Base-by-base conservation (phyloP, 2,113 vertebrate species). In the Sander vitreus region DNA sequence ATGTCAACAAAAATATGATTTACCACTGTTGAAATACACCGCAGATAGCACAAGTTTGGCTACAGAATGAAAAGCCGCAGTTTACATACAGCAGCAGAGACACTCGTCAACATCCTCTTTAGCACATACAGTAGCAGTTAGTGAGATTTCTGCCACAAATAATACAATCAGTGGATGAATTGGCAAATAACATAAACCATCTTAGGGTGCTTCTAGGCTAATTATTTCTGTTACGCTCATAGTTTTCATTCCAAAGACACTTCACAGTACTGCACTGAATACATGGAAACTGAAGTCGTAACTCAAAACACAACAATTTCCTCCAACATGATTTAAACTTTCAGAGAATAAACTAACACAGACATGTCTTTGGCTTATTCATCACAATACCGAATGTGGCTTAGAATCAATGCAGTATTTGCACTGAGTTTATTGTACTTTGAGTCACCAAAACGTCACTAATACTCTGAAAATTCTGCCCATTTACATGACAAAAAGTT, bases 361-460 rank as follows among this genome's bases (percentile, higher is more conserved):
- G 51, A 51, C 69, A 84, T 18, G n/a, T 90, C 83, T 93, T 91
- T 93, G 92, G 92, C 74, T 84, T 88, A 2, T 76, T 83, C 19
- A 27, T 81, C 23, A 71, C 65, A 84, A 72, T 51, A 63, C 23
- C 33, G 45, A 62, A 84, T 78, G 81, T 77, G 36, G 30, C 69
- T 72, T 76, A n/a, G 71, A 69, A 12, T 67, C 53, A 71, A 14
- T 73, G 51, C 5, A 13, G 27, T 19, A 15, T 71, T 83, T 80
- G 53, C 23, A 47, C 23, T 50, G 10, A 36, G 47, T 67, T 83
- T 76, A 33, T 84, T 80, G 70, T 62, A 55, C 36, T 33, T 6
- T 33, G 30, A 30, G 27, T 80, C 63, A 69, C 55, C 27, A 59
- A 72, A 83, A 63, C 33, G 13, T 27, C 30, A 50, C 36, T 5